Evolutionary conservation across 1,140 invertebrate species (phyloP).

Genomic region (Heliconius eleuchia): DNA sequence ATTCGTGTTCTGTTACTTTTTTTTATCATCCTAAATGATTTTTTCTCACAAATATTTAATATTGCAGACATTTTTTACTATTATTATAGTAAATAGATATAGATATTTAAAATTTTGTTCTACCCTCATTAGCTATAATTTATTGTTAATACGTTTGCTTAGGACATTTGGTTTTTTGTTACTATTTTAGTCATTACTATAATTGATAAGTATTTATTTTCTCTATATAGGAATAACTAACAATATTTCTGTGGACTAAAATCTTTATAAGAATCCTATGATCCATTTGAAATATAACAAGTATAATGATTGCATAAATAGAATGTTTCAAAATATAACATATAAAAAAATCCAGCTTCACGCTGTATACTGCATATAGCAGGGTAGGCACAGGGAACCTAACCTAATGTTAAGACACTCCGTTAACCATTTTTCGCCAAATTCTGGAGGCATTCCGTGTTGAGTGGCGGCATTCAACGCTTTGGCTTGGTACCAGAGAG

Average conservation of each 20-base stretch:
- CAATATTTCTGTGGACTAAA: neutral
- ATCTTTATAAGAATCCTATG: neutral
- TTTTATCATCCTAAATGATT: no score
- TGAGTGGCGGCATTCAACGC: no score
- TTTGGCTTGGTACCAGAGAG: no score
- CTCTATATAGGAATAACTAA: neutral
- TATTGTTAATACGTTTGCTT: neutral
- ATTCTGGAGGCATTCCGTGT: no score
- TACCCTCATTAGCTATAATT: neutral
- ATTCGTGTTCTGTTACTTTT: no score
- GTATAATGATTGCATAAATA: neutral
- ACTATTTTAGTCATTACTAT: neutral
- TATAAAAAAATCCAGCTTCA: no score
- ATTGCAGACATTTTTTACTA: neutral
- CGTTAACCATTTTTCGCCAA: no score
- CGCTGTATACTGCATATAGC: no score
- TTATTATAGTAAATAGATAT: no score
- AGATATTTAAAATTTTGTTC: neutral
- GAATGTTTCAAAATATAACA: neutral
- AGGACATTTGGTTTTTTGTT: neutral
- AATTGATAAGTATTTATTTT: conserved; percentile 1
- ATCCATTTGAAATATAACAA: neutral
- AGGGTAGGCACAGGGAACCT: no score
- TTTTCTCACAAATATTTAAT: no score
- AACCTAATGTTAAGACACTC: no score